Evolutionary conservation across 2,113 vertebrate genomes (phyloP), one percentile per base, ranked within the genome.

Genomic region (Eudyptes chrysolophus): DNA sequence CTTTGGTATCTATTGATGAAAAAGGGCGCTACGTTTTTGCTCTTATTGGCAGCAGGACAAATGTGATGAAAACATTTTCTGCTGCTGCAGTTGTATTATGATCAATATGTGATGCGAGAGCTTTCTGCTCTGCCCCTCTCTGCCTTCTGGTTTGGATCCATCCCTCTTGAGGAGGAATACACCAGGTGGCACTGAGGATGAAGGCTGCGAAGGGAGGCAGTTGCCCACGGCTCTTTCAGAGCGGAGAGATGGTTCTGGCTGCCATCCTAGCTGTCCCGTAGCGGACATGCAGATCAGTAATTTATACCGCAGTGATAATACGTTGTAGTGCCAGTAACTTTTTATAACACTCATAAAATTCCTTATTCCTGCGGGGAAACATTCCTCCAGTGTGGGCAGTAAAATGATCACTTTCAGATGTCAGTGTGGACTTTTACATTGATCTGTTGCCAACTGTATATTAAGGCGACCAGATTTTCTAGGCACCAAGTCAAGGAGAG

Each of bases 341-440:
- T 99, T 99, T 99, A 98, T 99, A 99, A 98, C 97, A 84, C 93
- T 62, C 89, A 84, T 94, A 80, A 98, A 96, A 98, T 97, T 66
- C 97, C 97, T 93, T 96, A 64, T 90, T 91, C 92, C 95, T 98
- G 90, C 95, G 98, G 98, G 98, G 92, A 97, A 95, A 95, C 83
- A 49, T 91, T 96, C 97, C 65, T 95, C 92, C 19, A 83, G 96
- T 27, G 94, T 54, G 93, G 97, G 92, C 71, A 91, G 89, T 27
- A 70, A 30, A 89, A 72, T 61, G 88, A 96, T 97, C 49, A 3
- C 69, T 97, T 74, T 96, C 96, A 98, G 97, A 98, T 89, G 97
- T 79, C 66, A 15, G 34, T 5, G 44, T 62, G 90, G 84, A 44
- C 86, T 93, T 71, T 40, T 42, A 44, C 30, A 2, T 7, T 58